These are phyloP conservation scores for Pseudorhombus dupliciocellatus DNA, from an alignment of 2,113 vertebrate genomes.

Conservation along the genomic window DNA sequence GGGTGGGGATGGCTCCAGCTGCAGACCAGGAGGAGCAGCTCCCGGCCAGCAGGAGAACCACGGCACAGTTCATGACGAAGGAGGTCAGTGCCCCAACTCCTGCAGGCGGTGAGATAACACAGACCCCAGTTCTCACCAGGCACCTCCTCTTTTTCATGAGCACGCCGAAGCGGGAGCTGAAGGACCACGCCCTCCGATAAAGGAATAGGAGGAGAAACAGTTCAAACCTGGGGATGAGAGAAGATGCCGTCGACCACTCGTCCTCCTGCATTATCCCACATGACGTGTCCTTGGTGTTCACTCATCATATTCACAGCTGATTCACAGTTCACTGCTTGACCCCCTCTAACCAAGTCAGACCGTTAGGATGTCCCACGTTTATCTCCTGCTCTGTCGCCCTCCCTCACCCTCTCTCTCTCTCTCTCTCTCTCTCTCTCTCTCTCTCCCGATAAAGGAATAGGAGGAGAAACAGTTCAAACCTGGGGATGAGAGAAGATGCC, in stretches of 20 bases:
- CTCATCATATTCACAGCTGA: background rate
- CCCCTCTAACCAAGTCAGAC: background rate
- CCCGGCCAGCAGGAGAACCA: conserved; percentile 55
- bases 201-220: background rate
- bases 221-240: conserved; percentile 57
- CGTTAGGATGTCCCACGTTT: conserved; percentile 17
- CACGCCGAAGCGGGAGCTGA: too few relatives aligned
- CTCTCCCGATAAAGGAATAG: background rate
- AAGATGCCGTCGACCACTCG: conserved; percentile 27
- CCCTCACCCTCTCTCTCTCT: background rate
- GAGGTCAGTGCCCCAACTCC: conserved; percentile 31
- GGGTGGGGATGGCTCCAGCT: conserved; percentile 37
- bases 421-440: conserved; percentile 10
- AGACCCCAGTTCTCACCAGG: background rate
- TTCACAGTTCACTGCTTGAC: conserved; percentile 5
- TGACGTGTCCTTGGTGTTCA: conserved; percentile 15
- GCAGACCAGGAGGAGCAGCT: conserved; percentile 63
- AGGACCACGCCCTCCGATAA: too few relatives aligned
- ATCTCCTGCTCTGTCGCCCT: too few relatives aligned
- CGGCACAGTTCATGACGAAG: conserved; percentile 63
- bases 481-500: conserved; percentile 39
- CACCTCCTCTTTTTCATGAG: too few relatives aligned
- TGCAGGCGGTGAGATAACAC: conserved; percentile 31
- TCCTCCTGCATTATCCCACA: conserved; percentile 29
- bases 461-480: conserved; percentile 44